Conservation (phyloP, 2,888 invertebrate species). For the Nephrotoma appendiculata region DNA sequence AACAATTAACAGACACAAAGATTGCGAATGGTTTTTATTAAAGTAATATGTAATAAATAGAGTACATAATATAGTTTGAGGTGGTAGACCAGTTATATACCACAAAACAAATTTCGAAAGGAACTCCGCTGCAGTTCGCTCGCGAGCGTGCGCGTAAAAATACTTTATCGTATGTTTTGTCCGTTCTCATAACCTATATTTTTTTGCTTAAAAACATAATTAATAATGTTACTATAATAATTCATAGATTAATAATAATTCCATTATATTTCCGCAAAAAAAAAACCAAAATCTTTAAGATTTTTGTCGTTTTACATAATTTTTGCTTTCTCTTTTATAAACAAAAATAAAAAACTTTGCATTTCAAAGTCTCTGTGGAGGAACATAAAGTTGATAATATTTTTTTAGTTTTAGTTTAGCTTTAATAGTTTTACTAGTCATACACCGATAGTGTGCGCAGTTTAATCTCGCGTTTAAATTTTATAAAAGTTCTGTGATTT, state of each 20-base stretch:
- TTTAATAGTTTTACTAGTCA: neutral
- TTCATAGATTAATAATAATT: neutral
- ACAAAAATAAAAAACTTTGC: neutral
- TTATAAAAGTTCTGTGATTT: neutral
- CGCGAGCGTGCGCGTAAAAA: neutral
- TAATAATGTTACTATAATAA: neutral
- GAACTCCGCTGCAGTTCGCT: neutral
- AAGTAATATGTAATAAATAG: neutral
- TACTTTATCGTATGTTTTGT: neutral
- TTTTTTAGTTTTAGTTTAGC: neutral
- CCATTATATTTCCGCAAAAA: neutral
- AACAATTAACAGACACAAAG: neutral
- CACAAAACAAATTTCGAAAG: neutral
- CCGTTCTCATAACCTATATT: neutral
- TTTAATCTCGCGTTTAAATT: neutral
- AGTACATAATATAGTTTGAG: neutral
- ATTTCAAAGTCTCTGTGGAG: neutral
- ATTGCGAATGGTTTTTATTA: neutral
- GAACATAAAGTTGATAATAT: neutral
- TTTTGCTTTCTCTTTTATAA: neutral
- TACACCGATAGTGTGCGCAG: neutral
- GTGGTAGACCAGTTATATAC: neutral
- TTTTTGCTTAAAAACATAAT: neutral
- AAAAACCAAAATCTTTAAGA: neutral
- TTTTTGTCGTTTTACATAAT: neutral